Evolutionary conservation across 2,113 vertebrate genomes (phyloP), one percentile per base, ranked within the genome.

Genomic region (Aegotheles bennettii): DNA sequence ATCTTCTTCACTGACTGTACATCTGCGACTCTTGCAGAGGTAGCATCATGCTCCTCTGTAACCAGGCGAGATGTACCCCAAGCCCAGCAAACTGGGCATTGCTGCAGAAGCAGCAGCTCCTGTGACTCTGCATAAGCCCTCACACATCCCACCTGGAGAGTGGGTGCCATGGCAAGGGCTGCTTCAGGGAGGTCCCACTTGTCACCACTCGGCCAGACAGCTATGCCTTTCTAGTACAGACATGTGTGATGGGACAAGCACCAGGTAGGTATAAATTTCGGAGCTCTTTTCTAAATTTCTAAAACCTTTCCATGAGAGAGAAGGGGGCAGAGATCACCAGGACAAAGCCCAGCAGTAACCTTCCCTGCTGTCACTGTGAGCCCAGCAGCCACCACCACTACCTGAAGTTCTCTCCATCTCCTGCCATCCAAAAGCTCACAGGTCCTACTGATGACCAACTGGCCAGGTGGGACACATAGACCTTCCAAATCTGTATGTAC

Each of bases 21-120:
- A 31, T 15, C 23, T 29, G 20, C 0, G 3, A 6, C 11, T 78
- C 40, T 51, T 23, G 9, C n/a, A 57, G 71, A 33, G 0, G 0
- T 24, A 61, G 16, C 40, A 56, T 26, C 21, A 14, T 0, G 1
- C 25, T 42, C 29, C 24, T 87, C 16, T 0, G 0, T 42, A 71
- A 53, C 19, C 42, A 59, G 54, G 9, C 36, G 67, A 88, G 54
- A 19, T 53, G 38, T 88, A 75, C 45, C 29, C 45, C 48, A 79
- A 76, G 13, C 38, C 50, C 56, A 81, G 33, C 13, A 57, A 64
- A 13, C 10, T 33, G 50, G 28, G n/a, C 18, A 28, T 29, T 51
- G n/a, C 9, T 13, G 17, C 38, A 20, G 23, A 69, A 69, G 56
- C 61, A 63, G 68, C 0, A 1, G 11, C 56, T 75, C 43, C 75